A percentile compares a stretch with the other conserved stretches of the same genome.
Conservation (phyloP, 2,888 invertebrate genomes). For the Myopa testacea region DNA sequence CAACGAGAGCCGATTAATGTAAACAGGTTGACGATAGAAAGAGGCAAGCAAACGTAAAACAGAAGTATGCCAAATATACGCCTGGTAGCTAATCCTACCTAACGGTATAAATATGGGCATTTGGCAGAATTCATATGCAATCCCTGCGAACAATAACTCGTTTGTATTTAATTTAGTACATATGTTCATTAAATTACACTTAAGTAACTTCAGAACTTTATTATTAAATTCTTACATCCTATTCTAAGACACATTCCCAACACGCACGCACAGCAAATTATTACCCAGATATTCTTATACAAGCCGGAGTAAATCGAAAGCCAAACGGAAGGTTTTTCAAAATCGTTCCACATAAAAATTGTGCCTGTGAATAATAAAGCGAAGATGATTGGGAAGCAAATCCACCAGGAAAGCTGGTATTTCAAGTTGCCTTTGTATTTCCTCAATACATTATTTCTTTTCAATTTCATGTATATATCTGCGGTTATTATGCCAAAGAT, state of each 20-base stretch:
- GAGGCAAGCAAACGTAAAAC: constrained; percentile 51
- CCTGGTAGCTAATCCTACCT: constrained; percentile 61
- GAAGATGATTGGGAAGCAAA: constrained; percentile 47
- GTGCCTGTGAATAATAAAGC: constrained; percentile 54
- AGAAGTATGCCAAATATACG: constrained; percentile 61
- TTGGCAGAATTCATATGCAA: constrained; percentile 47
- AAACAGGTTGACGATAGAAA: constrained; percentile 55
- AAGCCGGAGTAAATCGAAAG: constrained; percentile 67
- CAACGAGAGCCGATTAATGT: constrained; percentile 54
- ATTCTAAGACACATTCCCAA: constrained; percentile 58
- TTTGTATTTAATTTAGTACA: no score
- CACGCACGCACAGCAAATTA: constrained; percentile 59
- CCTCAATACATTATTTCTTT: constrained; percentile 10
- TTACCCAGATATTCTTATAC: constrained; percentile 65
- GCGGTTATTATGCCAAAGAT: constrained; percentile 58
- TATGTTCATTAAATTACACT: background rate
- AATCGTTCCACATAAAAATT: constrained; percentile 60
- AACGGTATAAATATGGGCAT: constrained; percentile 54
- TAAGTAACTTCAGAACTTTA: background rate
- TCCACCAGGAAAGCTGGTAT: constrained; percentile 52
- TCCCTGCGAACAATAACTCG: constrained; percentile 38
- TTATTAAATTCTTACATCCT: constrained; percentile 57
- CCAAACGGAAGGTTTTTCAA: constrained; percentile 61
- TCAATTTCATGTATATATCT: constrained; percentile 52
- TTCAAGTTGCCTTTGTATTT: constrained; percentile 48